Base-by-base conservation (phyloP, 2,888 invertebrate species). In the Drosophila merina region DNA sequence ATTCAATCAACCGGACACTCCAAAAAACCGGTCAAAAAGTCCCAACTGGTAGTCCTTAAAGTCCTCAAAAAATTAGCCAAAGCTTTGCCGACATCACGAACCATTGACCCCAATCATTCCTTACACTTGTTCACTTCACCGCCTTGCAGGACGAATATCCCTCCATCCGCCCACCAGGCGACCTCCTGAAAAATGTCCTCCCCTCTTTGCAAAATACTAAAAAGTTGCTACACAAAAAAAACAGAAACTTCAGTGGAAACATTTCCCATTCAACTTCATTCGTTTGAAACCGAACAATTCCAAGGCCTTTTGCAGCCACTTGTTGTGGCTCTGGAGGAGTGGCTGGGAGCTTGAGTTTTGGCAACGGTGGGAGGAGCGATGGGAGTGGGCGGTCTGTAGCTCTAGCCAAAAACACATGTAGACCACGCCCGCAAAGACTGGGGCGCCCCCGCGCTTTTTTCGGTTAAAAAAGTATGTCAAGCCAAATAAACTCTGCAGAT, bases 71-170 rank as follows among this genome's bases (percentile, higher is more conserved):
- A 56, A 40, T 59, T 51, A 20, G 51, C 50, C 57, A 56, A 38
- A 55, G 49, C 51, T 62, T 58, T 56, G 6, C 44, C 47, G 60
- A 63, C 60, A 68, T 57, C 55, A 52, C 59, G 55, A 76, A 48
- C 77, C 57, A 70, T 52, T 74, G 57, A 74, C 80, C 77, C 63
- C 77, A 74, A 74, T 77, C 71, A 70, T 60, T 48, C 48, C 54
- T 68, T 59, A 71, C 69, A 70, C 69, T 70, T 59, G 54, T 73
- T 51, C 73, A 73, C 55, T 66, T 59, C 72, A 51, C 56, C 57
- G 60, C 73, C 70, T 70, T 56, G 30, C 51, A 50, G 62, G 62
- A 20, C 48, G 63, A 49, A 52, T 55, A 38, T 40, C 8, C 40
- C 38, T 7, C 38, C 28, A 6, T 2, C 26, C 33, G 5, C 33